Percentiles rank a stretch among this genome's conserved stretches.
Evolutionary conservation across 2,113 vertebrate species (phyloP).

Genomic region (Colius striatus): DNA sequence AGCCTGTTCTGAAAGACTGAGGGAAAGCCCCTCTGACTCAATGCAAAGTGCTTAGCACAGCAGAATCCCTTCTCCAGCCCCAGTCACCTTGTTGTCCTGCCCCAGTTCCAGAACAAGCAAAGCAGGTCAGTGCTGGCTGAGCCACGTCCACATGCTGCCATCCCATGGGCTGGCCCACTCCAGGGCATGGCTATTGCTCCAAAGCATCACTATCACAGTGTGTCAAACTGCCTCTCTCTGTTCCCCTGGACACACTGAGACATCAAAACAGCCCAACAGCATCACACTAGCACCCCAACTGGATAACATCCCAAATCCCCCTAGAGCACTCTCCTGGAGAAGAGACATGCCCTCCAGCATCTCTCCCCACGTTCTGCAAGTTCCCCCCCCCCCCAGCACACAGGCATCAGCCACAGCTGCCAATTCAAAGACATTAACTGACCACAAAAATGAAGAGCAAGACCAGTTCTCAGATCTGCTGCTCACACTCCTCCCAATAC

Average conservation of each 20-base stretch:
- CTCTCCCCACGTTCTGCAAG: background rate
- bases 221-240: background rate
- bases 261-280: background rate
- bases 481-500: background rate
- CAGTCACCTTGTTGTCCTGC: fast-evolving
- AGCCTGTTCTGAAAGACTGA: background rate
- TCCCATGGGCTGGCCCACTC: background rate
- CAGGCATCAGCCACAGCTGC: fast-evolving
- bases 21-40: background rate
- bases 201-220: background rate
- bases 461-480: background rate
- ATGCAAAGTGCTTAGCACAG: background rate
- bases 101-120: background rate
- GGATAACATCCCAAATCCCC: background rate
- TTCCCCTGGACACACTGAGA: background rate
- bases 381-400: background rate
- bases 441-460: background rate
- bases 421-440: background rate
- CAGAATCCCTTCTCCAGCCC: background rate
- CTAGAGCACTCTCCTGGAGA: background rate
- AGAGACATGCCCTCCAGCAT: background rate
- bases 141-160: background rate
- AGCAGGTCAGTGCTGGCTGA: background rate
- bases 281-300: background rate
- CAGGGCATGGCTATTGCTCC: background rate